Conservation (phyloP, 1,140 invertebrate genomes). For the Drosophila rhopaloa region DNA sequence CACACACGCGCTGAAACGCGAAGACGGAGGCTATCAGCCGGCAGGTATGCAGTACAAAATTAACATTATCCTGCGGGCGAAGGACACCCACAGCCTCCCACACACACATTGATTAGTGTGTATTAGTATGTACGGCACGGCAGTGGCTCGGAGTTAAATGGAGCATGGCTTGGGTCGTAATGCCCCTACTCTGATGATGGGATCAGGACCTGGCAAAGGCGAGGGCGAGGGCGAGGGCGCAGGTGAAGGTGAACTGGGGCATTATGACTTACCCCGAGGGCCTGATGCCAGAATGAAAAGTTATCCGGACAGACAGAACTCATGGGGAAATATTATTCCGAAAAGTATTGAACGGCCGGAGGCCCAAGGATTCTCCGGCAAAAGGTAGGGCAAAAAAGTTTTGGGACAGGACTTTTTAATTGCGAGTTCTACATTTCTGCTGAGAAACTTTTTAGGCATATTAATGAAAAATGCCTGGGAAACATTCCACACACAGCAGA, state of each 20-base stretch:
- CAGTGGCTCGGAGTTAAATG: constrained; percentile 65
- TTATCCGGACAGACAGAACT: constrained; percentile 22
- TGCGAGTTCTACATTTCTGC: constrained; percentile 31
- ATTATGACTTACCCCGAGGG: constrained; percentile 35
- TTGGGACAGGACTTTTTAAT: constrained; percentile 32
- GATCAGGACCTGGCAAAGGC: constrained; percentile 24
- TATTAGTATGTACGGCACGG: constrained; percentile 72
- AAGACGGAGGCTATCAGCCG: background rate
- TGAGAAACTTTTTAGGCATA: constrained; percentile 22
- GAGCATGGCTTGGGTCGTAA: constrained; percentile 58
- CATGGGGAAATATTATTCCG: constrained; percentile 24
- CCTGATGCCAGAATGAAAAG: constrained; percentile 49
- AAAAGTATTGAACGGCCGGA: constrained; percentile 32
- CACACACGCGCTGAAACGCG: constrained; percentile 45
- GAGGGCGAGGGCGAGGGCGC: no score
- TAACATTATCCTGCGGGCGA: constrained; percentile 37
- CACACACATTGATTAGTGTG: constrained; percentile 47
- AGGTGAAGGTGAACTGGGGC: constrained; percentile 24
- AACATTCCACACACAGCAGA: constrained; percentile 22
- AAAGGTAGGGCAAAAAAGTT: constrained; percentile 18
- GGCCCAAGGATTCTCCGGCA: background rate
- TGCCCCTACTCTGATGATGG: constrained; percentile 36
- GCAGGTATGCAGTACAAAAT: constrained; percentile 46
- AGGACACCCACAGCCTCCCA: constrained; percentile 2
- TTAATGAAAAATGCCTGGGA: constrained; percentile 39